Evolutionary conservation across 2,888 invertebrate genomes (phyloP).

Genomic region (Aphrophora alni): DNA sequence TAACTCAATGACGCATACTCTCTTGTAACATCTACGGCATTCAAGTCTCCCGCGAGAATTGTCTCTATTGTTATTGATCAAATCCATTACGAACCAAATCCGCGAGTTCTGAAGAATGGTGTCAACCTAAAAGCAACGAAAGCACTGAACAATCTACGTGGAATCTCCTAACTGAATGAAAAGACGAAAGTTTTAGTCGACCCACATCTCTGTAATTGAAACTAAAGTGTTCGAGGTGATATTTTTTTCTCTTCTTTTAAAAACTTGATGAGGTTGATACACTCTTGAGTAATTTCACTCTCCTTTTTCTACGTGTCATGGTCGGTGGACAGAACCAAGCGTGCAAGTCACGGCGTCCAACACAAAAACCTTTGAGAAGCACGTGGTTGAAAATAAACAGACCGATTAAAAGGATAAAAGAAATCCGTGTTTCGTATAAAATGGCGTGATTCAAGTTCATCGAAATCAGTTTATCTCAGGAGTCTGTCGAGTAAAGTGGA

Average conservation of each 20-base stretch:
- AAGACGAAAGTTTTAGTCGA: neutral
- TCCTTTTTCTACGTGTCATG: neutral
- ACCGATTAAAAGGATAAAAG: conserved; percentile 22
- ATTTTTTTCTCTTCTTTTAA: neutral
- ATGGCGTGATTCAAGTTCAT: conserved; percentile 15
- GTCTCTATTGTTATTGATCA: neutral
- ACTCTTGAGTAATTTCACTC: conserved; percentile 5
- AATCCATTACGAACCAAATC: neutral
- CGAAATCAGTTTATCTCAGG: conserved; percentile 13
- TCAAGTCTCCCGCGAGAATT: neutral
- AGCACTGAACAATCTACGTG: neutral
- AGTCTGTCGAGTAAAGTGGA: neutral
- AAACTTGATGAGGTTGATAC: neutral
- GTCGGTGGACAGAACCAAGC: neutral
- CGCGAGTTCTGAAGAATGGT: neutral
- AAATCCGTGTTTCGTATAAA: conserved; percentile 14
- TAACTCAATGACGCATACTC: neutral
- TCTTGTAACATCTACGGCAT: neutral
- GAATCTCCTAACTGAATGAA: neutral
- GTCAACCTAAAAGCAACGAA: neutral
- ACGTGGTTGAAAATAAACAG: conserved; percentile 17
- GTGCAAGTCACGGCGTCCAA: neutral
- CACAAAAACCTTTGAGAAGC: neutral
- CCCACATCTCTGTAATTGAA: neutral
- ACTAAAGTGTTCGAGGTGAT: neutral